Percentiles rank a stretch among this genome's conserved stretches.
These are phyloP conservation scores for Leucoma salicis DNA, from an alignment of 2,888 invertebrate genomes.

Conservation along the genomic window DNA sequence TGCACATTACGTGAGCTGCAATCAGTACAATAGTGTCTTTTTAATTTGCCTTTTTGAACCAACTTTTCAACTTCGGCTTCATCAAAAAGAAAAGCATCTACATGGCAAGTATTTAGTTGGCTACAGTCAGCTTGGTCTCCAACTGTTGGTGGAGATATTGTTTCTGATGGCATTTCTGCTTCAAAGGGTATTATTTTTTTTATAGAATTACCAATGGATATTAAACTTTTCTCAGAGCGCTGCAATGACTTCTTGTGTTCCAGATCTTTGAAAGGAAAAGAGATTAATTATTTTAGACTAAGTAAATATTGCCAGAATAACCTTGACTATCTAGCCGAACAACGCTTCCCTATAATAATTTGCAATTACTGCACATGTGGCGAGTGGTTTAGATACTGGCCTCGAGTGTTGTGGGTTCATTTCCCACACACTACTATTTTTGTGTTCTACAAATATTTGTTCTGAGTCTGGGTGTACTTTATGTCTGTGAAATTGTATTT, in stretches of 20 bases:
- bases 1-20: slow-evolving; percentile 63
- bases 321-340: too few species aligned
- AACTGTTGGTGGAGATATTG: slow-evolving; percentile 59
- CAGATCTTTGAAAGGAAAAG: slow-evolving; percentile 49
- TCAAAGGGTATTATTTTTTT: slow-evolving; percentile 63
- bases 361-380: too few species aligned
- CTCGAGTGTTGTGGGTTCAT: too few species aligned
- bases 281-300: too few species aligned
- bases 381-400: too few species aligned
- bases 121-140: slow-evolving; percentile 80
- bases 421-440: too few species aligned
- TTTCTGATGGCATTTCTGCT: slow-evolving; percentile 65
- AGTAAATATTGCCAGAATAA: too few species aligned
- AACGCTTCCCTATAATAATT: too few species aligned
- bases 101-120: slow-evolving; percentile 78
- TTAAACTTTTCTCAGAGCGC: slow-evolving; percentile 49
- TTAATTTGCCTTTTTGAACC: slow-evolving; percentile 55
- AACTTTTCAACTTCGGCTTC: slow-evolving; percentile 81
- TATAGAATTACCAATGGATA: slow-evolving; percentile 58
- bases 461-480: too few species aligned
- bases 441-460: too few species aligned
- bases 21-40: slow-evolving; percentile 60
- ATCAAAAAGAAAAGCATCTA: slow-evolving; percentile 87
- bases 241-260: slow-evolving; percentile 46
- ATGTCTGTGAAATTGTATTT: too few species aligned